Percentiles rank a stretch among this genome's conserved stretches.
Conservation (phyloP, 2,113 vertebrate genomes). For the Empidonax traillii region DNA sequence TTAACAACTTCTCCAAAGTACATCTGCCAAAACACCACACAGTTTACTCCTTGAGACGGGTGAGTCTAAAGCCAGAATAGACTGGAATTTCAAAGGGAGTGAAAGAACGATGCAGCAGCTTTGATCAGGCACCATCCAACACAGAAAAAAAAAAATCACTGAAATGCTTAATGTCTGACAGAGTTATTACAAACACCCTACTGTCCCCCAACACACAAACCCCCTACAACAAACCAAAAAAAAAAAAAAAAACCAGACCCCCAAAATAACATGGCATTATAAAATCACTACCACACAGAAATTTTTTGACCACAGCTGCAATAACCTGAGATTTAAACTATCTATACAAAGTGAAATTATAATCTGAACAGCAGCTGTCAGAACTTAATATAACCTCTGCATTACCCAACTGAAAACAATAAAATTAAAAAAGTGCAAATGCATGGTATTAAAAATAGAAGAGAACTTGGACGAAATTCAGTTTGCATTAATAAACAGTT, state of each 20-base stretch:
- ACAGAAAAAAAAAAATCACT: neutral
- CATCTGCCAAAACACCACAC: neutral
- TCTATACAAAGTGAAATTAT: neutral
- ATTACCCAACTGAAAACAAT: neutral
- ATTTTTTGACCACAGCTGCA: neutral
- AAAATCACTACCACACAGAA: neutral
- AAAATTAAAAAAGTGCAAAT: neutral
- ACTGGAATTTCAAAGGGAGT: neutral
- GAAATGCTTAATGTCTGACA: neutral
- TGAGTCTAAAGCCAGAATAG: neutral
- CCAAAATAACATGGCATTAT: neutral
- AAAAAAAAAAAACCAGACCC: neutral
- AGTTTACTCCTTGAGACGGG: neutral
- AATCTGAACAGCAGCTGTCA: neutral
- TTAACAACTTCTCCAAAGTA: neutral
- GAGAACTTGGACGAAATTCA: neutral
- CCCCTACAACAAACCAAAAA: neutral
- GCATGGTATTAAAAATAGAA: neutral
- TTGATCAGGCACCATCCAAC: neutral
- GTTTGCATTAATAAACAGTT: neutral
- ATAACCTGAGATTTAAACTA: neutral
- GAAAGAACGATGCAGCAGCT: neutral
- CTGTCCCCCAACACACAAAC: neutral
- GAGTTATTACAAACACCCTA: neutral
- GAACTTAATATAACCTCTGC: neutral